phyloP scores from a whole-genome alignment of 2,797 vertebrate genomes.

The Coreius guichenoti region DNA sequence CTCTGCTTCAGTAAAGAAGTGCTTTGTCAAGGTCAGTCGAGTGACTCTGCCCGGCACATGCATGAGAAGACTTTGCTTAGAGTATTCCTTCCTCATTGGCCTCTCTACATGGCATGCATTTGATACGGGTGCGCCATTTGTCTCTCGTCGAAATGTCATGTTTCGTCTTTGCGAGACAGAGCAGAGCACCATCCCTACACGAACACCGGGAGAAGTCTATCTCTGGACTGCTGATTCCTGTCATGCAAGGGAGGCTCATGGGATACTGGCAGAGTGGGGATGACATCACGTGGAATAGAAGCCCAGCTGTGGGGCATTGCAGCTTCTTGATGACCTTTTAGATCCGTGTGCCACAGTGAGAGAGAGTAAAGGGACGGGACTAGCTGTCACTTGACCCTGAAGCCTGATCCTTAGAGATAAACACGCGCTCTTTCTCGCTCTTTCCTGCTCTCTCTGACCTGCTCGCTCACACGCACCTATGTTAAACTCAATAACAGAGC shows the following conservation, averaged over 20 bases:
- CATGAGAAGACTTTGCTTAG: constrained; percentile 24
- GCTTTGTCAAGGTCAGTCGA: constrained; percentile 66
- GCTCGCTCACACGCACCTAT: neutral
- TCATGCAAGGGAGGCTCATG: neutral
- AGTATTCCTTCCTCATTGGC: neutral
- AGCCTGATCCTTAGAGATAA: constrained; percentile 47
- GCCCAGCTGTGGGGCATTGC: constrained; percentile 42
- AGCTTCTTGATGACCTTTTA: constrained; percentile 50
- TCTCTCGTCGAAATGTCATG: neutral
- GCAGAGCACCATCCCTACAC: neutral
- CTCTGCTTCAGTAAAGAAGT: constrained; percentile 53
- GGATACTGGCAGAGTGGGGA: constrained; percentile 11
- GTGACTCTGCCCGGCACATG: constrained; percentile 48
- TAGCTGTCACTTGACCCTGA: constrained; percentile 30
- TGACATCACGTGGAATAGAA: constrained; percentile 40
- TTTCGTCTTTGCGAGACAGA: neutral
- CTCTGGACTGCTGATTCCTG: neutral
- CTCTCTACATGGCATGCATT: constrained; percentile 1
- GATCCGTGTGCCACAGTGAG: constrained; percentile 1
- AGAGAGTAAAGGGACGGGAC: constrained; percentile 28
- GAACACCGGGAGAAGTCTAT: neutral
- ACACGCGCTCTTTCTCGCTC: constrained; percentile 9
- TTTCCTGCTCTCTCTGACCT: constrained; percentile 27
- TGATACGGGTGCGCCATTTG: constrained; percentile 1
- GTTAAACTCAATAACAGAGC: neutral